phyloP scores from a whole-genome alignment of 2,888 invertebrate genomes.

The Caenorhabditis sp. region DNA sequence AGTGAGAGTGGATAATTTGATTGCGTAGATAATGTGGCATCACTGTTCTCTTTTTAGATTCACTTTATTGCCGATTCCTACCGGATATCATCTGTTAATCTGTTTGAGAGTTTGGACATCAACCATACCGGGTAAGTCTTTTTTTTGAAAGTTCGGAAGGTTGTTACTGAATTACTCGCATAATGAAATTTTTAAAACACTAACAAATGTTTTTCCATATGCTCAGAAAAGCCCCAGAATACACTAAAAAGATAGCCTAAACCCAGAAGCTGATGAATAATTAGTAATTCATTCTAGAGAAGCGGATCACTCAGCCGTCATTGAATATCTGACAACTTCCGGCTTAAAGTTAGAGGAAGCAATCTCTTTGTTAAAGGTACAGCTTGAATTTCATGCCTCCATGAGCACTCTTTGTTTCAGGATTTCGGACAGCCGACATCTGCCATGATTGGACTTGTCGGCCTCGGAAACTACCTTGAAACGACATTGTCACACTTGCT shows the following conservation, averaged over 20 bases:
- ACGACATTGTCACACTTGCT: conserved; percentile 66
- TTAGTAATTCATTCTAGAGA: conserved; percentile 61
- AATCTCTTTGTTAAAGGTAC: conserved; percentile 68
- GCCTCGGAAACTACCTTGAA: conserved; percentile 72
- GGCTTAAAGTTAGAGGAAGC: conserved; percentile 73
- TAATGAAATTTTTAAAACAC: too few species aligned
- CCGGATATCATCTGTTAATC: conserved; percentile 70
- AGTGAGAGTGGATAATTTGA: conserved; percentile 38
- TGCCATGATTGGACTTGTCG: conserved; percentile 67
- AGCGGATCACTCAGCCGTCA: conserved; percentile 72
- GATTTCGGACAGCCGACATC: conserved; percentile 67
- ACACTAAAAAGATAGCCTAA: not conserved
- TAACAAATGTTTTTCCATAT: not conserved
- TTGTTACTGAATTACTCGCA: too few species aligned
- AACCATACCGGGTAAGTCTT: conserved; percentile 71
- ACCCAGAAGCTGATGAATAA: conserved; percentile 27
- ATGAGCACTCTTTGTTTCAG: conserved; percentile 45
- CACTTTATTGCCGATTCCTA: conserved; percentile 75
- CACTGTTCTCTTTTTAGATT: conserved; percentile 52
- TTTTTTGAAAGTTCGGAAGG: too few species aligned
- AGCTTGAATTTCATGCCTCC: conserved; percentile 34
- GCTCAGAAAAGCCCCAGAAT: not conserved
- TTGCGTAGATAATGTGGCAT: not conserved
- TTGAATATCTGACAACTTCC: conserved; percentile 73
- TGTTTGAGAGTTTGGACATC: conserved; percentile 72